A percentile compares a stretch with the other conserved stretches of the same genome.
Conservation (phyloP, 2,888 invertebrate genomes). For the Ectemnius lituratus region DNA sequence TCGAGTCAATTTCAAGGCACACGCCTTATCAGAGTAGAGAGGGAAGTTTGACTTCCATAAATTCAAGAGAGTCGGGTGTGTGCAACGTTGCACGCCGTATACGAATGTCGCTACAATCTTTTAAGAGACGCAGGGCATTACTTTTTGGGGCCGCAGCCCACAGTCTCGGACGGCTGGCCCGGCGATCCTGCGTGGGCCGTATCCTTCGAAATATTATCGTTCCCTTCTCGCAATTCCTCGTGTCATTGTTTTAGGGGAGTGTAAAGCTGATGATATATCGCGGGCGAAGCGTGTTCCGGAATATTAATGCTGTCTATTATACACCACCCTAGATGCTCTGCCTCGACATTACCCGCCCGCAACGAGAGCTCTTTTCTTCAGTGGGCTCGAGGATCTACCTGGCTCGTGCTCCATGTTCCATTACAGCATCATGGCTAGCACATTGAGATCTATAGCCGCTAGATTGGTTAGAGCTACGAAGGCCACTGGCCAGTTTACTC, state of each 20-base stretch:
- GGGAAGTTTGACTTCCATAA: not conserved
- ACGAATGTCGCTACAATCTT: slow-evolving; percentile 57
- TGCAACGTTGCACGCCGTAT: slow-evolving; percentile 19
- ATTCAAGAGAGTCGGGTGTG: slow-evolving; percentile 47
- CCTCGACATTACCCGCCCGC: not conserved
- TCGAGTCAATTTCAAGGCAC: not conserved
- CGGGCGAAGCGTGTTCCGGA: slow-evolving; percentile 50
- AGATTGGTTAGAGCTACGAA: no score
- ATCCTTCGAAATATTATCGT: slow-evolving; percentile 63
- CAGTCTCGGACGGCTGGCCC: slow-evolving; percentile 22
- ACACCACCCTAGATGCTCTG: slow-evolving; percentile 10
- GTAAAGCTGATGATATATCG: slow-evolving; percentile 63
- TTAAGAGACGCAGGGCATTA: slow-evolving; percentile 62
- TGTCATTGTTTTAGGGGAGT: slow-evolving; percentile 63
- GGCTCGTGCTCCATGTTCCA: no score
- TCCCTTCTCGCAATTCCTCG: slow-evolving; percentile 44
- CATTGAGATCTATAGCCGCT: no score
- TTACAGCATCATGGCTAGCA: no score
- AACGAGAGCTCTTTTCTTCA: not conserved
- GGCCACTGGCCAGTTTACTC: no score
- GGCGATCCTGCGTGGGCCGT: slow-evolving; percentile 53
- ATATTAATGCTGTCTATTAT: slow-evolving; percentile 61
- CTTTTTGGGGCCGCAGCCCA: slow-evolving; percentile 57
- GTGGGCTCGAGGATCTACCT: no score
- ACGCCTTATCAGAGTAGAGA: not conserved